Evolutionary conservation across 2,797 vertebrate genomes (phyloP).

Genomic region (Tangara arthus): DNA sequence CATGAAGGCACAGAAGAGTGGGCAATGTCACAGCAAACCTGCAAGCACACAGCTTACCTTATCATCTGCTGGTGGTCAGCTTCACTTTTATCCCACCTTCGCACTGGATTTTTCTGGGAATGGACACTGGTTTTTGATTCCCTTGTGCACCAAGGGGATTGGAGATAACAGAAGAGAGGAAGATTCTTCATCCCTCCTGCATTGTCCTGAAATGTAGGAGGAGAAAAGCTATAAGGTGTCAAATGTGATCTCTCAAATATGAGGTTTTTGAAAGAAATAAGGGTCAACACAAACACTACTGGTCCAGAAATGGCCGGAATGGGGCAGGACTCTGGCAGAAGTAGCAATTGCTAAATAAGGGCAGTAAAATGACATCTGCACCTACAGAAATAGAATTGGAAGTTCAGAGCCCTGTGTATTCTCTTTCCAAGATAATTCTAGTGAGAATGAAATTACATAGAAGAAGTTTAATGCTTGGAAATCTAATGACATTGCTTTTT

Average conservation of each 20-base stretch:
- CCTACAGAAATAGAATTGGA: background rate
- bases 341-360: background rate
- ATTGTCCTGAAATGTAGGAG: background rate
- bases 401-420: background rate
- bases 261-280: background rate
- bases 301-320: background rate
- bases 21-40: background rate
- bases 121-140: background rate
- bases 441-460: background rate
- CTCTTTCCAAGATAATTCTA: background rate
- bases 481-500: background rate
- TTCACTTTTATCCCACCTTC: background rate
- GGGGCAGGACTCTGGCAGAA: background rate
- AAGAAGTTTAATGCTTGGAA: background rate
- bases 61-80: background rate
- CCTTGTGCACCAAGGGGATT: background rate
- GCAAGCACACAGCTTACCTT: fast-evolving
- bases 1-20: fast-evolving
- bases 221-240: background rate
- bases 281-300: background rate
- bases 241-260: background rate
- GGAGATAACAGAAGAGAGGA: background rate
- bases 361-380: background rate
- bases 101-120: background rate
- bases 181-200: background rate